Evolutionary conservation across 2,888 invertebrate genomes (phyloP).

Genomic region (Germaria angustata): DNA sequence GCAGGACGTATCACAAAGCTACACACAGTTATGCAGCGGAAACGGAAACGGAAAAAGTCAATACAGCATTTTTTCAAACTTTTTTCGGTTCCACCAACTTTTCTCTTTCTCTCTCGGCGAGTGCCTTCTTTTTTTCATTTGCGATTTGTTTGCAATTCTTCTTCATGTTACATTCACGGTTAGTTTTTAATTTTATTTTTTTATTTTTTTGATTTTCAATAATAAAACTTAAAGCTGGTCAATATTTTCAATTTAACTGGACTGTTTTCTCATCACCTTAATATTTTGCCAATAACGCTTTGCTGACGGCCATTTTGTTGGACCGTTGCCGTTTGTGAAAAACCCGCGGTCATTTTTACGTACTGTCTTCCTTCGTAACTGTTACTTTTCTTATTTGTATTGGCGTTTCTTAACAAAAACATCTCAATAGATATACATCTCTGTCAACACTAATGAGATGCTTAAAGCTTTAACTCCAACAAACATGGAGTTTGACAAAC

Average conservation of each 20-base stretch:
- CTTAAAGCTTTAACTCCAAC: conserved; percentile 50
- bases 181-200: no score
- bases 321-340: conserved; percentile 75
- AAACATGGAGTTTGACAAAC: conserved; percentile 58
- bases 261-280: conserved; percentile 43
- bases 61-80: conserved; percentile 40
- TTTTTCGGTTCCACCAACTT: neutral
- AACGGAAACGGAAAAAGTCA: conserved; percentile 65
- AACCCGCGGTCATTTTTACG: conserved; percentile 76
- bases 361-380: conserved; percentile 62
- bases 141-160: conserved; percentile 10
- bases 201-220: neutral
- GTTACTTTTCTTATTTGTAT: conserved; percentile 62
- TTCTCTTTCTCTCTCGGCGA: conserved; percentile 4
- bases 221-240: conserved; percentile 2
- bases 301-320: conserved; percentile 69
- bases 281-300: conserved; percentile 57
- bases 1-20: neutral
- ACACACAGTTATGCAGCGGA: conserved; percentile 47
- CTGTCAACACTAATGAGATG: conserved; percentile 73
- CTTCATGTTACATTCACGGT: neutral
- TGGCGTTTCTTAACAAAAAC: conserved; percentile 70
- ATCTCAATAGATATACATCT: conserved; percentile 78
- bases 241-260: neutral
- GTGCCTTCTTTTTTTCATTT: neutral